Evolutionary conservation across 2,888 invertebrate species (phyloP).

Genomic region (Monopis laevigella): DNA sequence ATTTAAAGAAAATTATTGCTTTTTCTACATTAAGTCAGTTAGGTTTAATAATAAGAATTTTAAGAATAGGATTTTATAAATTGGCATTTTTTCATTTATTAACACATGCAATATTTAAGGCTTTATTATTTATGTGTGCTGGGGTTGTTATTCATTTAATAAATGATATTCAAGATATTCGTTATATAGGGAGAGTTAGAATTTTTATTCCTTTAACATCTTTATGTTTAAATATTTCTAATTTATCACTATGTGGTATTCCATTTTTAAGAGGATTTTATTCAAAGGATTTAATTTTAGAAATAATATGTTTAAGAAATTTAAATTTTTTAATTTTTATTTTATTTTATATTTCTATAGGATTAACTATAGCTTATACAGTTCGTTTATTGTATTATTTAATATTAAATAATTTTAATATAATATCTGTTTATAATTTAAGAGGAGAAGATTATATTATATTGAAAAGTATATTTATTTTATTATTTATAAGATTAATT

Average conservation of each 20-base stretch:
- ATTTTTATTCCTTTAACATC: conserved; percentile 59
- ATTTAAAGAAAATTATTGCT: conserved; percentile 83
- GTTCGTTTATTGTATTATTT: conserved; percentile 66
- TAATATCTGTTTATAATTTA: conserved; percentile 50
- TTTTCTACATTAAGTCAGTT: conserved; percentile 79
- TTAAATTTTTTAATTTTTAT: conserved; percentile 64
- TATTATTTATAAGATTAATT: conserved; percentile 60
- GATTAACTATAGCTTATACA: conserved; percentile 66
- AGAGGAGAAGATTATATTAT: conserved; percentile 57
- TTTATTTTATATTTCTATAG: conserved; percentile 65
- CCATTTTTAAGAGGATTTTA: conserved; percentile 74
- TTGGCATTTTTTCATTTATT: conserved; percentile 78
- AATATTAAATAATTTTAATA: conserved; percentile 56
- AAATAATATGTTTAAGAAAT: conserved; percentile 57
- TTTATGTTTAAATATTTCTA: conserved; percentile 65
- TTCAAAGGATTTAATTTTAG: conserved; percentile 72
- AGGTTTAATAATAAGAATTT: conserved; percentile 75
- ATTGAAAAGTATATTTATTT: conserved; percentile 52
- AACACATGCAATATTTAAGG: conserved; percentile 80
- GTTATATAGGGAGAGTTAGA: conserved; percentile 61
- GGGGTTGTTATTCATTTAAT: conserved; percentile 74
- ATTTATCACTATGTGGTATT: conserved; percentile 70
- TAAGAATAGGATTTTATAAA: conserved; percentile 60
- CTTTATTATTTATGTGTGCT: conserved; percentile 77
- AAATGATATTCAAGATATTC: conserved; percentile 74